phyloP scores from a whole-genome alignment of 2,888 invertebrate species.

The Argyresthia albistria region DNA sequence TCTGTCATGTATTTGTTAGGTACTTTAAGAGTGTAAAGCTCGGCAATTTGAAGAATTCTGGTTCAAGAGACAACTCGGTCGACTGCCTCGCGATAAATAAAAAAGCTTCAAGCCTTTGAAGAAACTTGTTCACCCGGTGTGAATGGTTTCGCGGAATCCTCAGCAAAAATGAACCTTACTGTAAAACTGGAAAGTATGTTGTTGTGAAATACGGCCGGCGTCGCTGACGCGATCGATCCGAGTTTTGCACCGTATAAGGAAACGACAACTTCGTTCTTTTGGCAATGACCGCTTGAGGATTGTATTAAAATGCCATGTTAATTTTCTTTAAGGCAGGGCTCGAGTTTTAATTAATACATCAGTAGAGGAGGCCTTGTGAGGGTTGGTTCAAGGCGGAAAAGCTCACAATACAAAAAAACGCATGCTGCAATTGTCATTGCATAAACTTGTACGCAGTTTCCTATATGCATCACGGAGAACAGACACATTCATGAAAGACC shows the following conservation, averaged over 20 bases:
- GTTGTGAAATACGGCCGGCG: not conserved
- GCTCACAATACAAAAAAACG: too few species aligned
- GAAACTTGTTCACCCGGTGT: conserved; percentile 13
- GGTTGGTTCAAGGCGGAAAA: too few species aligned
- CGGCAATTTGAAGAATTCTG: too few species aligned
- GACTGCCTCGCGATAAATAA: conserved; percentile 16
- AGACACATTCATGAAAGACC: too few species aligned
- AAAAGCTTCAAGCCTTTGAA: conserved; percentile 28
- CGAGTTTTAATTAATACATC: too few species aligned
- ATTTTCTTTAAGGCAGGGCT: not conserved
- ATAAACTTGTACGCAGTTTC: too few species aligned
- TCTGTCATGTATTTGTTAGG: too few species aligned
- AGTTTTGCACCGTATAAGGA: conserved; percentile 62
- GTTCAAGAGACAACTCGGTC: too few species aligned
- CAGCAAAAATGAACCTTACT: conserved; percentile 45
- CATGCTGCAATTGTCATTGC: too few species aligned
- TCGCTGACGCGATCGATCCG: conserved; percentile 27
- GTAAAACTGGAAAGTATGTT: not conserved
- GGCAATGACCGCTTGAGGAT: conserved; percentile 58
- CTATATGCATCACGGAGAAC: too few species aligned
- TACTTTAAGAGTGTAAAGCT: too few species aligned
- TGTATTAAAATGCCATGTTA: conserved; percentile 27
- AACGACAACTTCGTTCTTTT: conserved; percentile 57
- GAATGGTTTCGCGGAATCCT: not conserved
- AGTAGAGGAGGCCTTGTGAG: too few species aligned